phyloP scores from a whole-genome alignment of 1,140 invertebrate species.

The Dolichoris vasculosae region DNA sequence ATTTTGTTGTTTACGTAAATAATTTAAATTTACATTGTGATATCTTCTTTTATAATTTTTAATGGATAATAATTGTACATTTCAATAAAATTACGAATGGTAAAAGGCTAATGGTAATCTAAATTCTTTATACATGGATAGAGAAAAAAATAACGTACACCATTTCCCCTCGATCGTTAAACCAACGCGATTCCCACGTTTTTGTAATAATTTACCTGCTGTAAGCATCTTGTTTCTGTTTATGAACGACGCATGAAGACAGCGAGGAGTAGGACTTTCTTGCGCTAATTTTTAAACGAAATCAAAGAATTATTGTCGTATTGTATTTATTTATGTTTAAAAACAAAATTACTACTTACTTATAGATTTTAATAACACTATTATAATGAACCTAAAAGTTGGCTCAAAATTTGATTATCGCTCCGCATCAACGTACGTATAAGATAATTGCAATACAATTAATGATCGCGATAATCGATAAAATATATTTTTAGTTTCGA shows the following conservation, averaged over 20 bases:
- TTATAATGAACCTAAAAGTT: neutral
- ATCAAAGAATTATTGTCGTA: conserved; percentile 22
- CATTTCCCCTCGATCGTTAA: conserved; percentile 12
- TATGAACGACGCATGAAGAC: conserved; percentile 24
- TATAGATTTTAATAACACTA: conserved; percentile 16
- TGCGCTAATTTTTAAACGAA: conserved; percentile 22
- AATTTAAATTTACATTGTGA: neutral
- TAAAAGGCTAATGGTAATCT: too few relatives aligned
- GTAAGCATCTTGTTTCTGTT: conserved; percentile 23
- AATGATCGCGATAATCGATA: too few relatives aligned
- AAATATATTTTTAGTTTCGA: too few relatives aligned
- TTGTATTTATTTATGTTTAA: neutral
- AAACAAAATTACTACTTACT: conserved; percentile 25
- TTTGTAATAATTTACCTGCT: conserved; percentile 25
- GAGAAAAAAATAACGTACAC: neutral
- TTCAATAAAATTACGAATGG: neutral
- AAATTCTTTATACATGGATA: neutral
- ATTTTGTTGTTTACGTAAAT: neutral
- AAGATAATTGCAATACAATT: neutral
- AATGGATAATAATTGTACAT: neutral
- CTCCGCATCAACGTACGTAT: neutral
- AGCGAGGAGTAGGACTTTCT: conserved; percentile 26
- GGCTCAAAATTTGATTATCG: neutral
- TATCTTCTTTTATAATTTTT: neutral
- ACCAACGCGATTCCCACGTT: conserved; percentile 12